Evolutionary conservation across 2,113 vertebrate genomes (phyloP), one percentile per base, ranked within the genome.

Genomic region (Anhinga rufa): DNA sequence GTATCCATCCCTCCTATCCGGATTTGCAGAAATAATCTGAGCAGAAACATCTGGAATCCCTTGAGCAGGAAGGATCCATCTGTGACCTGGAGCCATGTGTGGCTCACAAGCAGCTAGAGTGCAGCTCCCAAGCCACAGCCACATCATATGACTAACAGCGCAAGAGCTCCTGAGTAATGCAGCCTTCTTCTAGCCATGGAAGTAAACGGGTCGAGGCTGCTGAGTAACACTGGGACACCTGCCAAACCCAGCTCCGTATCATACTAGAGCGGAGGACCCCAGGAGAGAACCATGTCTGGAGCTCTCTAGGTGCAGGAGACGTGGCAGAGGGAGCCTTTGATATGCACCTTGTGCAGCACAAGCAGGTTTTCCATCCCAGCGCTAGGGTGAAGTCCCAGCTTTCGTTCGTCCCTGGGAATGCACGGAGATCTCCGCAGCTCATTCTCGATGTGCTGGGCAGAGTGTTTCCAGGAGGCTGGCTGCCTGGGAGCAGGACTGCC

Each of bases 41-140:
- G 84, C 87, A 95, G 78, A 49, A 85, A 97, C 95, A 96, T 95
- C 95, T 97, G 96, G 87, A 29, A 19, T 69, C 54, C 28, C 28
- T 58, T 4, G 3, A 91, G 82, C 84, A 65, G 82, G 65, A 93
- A 49, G 14, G 70, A 34, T 42, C 78, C 86, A 46, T 72, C 15
- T 29, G 52, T 57, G 84, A 64, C 61, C 34, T 57, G 65, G 69
- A 91, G 92, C 77, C 86, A 68, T 3, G 81, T 3, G 82, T 78
- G 82, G 78, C 57, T 94, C 84, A 7, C 12, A 18, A 76, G 65
- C 82, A 62, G 49, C 58, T 25, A 6, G 9, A 88, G 70, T 2
- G n/a, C 71, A 55, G 88, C 28, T 93, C 74, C 55, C 78, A 26
- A 16, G 70, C 84, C 93, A 54, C 78, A n/a, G 82, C 40, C 28